Evolutionary conservation across 2,888 invertebrate genomes (phyloP).

Genomic region (Dynastes grantii): DNA sequence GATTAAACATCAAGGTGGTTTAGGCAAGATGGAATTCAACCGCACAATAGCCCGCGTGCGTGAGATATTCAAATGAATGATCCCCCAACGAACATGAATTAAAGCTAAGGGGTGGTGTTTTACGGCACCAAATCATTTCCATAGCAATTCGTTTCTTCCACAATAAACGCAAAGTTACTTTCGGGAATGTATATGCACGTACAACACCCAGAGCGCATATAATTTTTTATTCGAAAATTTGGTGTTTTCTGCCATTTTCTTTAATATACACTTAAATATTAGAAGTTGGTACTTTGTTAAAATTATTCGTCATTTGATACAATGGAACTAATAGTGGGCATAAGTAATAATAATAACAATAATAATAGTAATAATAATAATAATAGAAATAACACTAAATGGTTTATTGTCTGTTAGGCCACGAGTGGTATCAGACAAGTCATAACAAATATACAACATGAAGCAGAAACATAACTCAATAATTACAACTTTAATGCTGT

Average conservation of each 20-base stretch:
- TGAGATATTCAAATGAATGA: conserved; percentile 45
- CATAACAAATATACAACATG: no score
- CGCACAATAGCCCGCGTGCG: conserved; percentile 40
- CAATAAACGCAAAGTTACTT: conserved; percentile 25
- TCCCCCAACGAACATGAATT: conserved; percentile 36
- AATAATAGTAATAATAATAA: no score
- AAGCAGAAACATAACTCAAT: no score
- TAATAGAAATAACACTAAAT: no score
- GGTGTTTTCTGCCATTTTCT: no score
- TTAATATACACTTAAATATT: not conserved
- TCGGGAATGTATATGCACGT: not conserved
- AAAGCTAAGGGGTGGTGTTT: conserved; percentile 35
- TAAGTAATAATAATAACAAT: no score
- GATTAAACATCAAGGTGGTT: conserved; percentile 43
- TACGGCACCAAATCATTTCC: conserved; percentile 38
- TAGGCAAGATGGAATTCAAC: conserved; percentile 42
- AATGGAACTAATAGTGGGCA: no score
- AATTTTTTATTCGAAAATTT: conserved; percentile 10
- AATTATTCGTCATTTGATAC: no score
- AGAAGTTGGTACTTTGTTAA: no score
- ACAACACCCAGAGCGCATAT: not conserved
- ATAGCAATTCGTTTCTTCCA: conserved; percentile 37
- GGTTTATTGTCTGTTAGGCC: no score
- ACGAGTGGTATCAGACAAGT: no score
- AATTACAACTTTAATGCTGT: no score